phyloP scores from a whole-genome alignment of 2,888 invertebrate genomes.

The Drosophila barbarae region DNA sequence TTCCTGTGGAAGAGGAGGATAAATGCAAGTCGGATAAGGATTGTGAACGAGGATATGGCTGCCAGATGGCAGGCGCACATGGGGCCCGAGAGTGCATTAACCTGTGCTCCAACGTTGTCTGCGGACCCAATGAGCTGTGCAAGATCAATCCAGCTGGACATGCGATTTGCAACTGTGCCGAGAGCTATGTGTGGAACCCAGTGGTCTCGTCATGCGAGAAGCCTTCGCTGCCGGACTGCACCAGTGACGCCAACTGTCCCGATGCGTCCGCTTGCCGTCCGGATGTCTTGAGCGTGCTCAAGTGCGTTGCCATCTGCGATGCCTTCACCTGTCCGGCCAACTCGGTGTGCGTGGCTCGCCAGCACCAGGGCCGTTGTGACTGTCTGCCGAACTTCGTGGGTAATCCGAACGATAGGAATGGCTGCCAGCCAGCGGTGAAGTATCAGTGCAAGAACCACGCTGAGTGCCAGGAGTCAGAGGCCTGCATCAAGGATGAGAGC shows the following conservation, averaged over 20 bases:
- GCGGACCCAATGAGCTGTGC: constrained; percentile 91
- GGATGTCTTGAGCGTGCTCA: constrained; percentile 91
- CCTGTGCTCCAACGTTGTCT: constrained; percentile 89
- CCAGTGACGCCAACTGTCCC: constrained; percentile 85
- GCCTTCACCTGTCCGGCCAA: constrained; percentile 92
- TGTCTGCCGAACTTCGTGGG: constrained; percentile 91
- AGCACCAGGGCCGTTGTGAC: constrained; percentile 89
- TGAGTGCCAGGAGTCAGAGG: constrained; percentile 90
- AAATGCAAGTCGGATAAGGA: constrained; percentile 86
- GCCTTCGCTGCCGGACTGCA: constrained; percentile 91
- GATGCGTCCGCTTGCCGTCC: constrained; percentile 86
- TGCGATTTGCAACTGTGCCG: constrained; percentile 89
- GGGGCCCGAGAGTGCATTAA: constrained; percentile 86
- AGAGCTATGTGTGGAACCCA: constrained; percentile 91
- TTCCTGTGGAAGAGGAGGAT: constrained; percentile 80
- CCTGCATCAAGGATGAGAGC: constrained; percentile 84
- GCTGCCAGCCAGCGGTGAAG: constrained; percentile 87
- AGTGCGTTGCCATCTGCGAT: constrained; percentile 88
- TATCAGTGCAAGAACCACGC: constrained; percentile 89
- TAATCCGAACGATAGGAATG: constrained; percentile 93
- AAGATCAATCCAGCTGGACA: constrained; percentile 84
- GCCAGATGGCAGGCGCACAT: constrained; percentile 83
- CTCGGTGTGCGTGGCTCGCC: constrained; percentile 87
- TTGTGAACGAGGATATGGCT: constrained; percentile 86
- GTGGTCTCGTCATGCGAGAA: constrained; percentile 90